These are phyloP conservation scores for Oophaga sylvatica DNA, from an alignment of 2,797 vertebrate genomes.

Conservation along the genomic window DNA sequence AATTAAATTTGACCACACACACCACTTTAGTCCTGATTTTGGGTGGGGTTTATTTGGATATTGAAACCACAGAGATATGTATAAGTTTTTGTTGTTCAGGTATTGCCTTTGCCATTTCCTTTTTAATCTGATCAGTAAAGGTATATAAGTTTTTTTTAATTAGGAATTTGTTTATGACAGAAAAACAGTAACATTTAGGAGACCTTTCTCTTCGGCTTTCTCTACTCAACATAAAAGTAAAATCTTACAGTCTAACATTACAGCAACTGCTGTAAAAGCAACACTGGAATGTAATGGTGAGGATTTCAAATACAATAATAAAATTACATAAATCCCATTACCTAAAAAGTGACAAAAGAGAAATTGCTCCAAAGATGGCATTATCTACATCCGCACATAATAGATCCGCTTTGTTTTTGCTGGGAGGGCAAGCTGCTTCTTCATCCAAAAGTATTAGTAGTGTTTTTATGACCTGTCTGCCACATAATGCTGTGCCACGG, in stretches of 20 bases:
- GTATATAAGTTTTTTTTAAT: too few species aligned
- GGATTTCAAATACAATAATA: not conserved
- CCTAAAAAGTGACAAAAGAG: slow-evolving; percentile 84
- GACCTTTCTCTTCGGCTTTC: too few species aligned
- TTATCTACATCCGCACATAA: slow-evolving; percentile 79
- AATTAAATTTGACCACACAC: too few species aligned
- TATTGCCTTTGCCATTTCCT: too few species aligned
- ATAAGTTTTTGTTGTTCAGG: too few species aligned
- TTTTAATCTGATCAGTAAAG: too few species aligned
- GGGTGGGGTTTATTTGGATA: too few species aligned
- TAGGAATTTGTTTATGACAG: too few species aligned
- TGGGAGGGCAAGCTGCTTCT: slow-evolving; percentile 79
- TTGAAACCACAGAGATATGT: too few species aligned
- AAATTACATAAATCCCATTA: slow-evolving; percentile 61
- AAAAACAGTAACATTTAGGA: too few species aligned
- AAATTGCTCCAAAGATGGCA: slow-evolving; percentile 67
- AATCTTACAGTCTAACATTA: not conserved
- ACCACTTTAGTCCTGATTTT: too few species aligned
- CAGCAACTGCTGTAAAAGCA: not conserved
- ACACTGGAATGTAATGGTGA: not conserved
- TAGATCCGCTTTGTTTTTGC: slow-evolving; percentile 84
- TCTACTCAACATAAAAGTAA: too few species aligned
- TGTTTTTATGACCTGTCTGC: slow-evolving; percentile 86
- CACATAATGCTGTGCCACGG: slow-evolving; percentile 86
- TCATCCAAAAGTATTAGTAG: slow-evolving; percentile 87